Conservation (phyloP, 1,140 invertebrate species). For the Diploscapter pachys region DNA sequence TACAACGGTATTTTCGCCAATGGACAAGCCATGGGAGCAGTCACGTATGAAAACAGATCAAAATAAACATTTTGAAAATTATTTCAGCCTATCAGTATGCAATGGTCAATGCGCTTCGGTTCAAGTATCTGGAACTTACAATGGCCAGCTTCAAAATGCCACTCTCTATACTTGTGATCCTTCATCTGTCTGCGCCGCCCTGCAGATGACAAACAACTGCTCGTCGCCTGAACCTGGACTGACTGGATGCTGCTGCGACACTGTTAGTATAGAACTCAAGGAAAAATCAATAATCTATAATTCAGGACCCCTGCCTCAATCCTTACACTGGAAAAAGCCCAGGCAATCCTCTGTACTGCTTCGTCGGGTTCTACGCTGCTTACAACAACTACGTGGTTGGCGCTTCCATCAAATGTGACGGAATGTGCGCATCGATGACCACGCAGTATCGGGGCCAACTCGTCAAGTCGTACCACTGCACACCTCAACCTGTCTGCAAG, state of each 20-base stretch:
- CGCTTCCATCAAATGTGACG: conserved; percentile 7
- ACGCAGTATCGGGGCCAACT: background rate
- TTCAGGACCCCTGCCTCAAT: background rate
- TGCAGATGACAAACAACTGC: conserved; percentile 15
- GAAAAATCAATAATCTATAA: background rate
- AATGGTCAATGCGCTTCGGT: conserved; percentile 28
- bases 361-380: conserved; percentile 16
- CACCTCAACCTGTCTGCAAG: background rate
- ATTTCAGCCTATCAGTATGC: conserved; percentile 11
- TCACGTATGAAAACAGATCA: too few species aligned
- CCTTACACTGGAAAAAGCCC: background rate
- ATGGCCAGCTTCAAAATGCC: conserved; percentile 9
- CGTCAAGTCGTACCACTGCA: conserved; percentile 9
- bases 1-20: conserved; percentile 22
- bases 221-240: conserved; percentile 18
- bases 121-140: background rate
- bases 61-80: background rate
- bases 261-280: conserved; percentile 22
- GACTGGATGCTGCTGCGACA: conserved; percentile 34
- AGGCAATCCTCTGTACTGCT: background rate
- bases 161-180: conserved; percentile 34
- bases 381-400: background rate
- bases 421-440: conserved; percentile 18
- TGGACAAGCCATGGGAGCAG: conserved; percentile 1
- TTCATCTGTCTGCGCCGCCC: conserved; percentile 20